phyloP scores from a whole-genome alignment of 2,113 vertebrate species.

The Thryonomys swinderianus region DNA sequence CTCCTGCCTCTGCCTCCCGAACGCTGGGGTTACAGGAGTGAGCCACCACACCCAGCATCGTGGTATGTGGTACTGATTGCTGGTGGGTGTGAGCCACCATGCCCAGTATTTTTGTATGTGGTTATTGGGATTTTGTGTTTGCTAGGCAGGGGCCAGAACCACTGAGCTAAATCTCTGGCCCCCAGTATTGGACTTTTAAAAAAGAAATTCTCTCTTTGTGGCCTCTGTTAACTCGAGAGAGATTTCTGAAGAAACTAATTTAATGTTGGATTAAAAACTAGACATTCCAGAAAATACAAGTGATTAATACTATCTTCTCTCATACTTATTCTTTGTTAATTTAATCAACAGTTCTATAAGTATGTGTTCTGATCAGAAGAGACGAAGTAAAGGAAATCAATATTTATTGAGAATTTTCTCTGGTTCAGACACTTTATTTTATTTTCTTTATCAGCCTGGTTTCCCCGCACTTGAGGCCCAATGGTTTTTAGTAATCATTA shows the following conservation, averaged over 20 bases:
- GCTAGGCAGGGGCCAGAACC: too few species aligned
- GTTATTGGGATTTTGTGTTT: too few species aligned
- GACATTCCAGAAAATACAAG: background rate
- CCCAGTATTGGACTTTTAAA: background rate
- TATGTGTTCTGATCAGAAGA: background rate
- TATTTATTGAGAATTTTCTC: background rate
- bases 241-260: conserved; percentile 21
- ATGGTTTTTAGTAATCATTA: conserved; percentile 12
- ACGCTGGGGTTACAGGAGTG: too few species aligned
- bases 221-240: conserved; percentile 35
- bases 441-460: background rate
- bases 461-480: background rate
- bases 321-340: background rate
- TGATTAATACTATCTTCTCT: background rate
- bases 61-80: too few species aligned
- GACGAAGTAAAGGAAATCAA: background rate
- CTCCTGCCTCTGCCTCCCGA: too few species aligned
- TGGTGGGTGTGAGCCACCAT: too few species aligned
- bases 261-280: conserved; percentile 10
- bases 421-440: background rate
- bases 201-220: background rate
- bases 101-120: too few species aligned
- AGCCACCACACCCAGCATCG: too few species aligned
- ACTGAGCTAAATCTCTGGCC: too few species aligned
- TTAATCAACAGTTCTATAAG: conserved; percentile 9